Conservation (phyloP, 2,888 invertebrate species). For the Papilio gigon region DNA sequence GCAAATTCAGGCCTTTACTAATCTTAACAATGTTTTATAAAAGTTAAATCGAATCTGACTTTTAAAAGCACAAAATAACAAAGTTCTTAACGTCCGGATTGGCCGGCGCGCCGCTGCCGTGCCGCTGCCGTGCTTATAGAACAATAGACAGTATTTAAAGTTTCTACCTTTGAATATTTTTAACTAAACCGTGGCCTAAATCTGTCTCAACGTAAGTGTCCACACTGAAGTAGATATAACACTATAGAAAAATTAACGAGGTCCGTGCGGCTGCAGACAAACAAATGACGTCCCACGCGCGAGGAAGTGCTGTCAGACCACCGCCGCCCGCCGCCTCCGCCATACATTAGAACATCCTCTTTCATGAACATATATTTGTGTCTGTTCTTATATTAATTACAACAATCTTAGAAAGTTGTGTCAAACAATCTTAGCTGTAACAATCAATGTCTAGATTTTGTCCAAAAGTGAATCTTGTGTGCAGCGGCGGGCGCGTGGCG, state of each 20-base stretch:
- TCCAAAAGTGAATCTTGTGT: background rate
- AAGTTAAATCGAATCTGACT: too few relatives aligned
- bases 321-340: slow-evolving; percentile 9
- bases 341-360: slow-evolving; percentile 11
- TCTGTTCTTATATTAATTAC: background rate
- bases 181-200: background rate
- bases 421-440: background rate
- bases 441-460: background rate
- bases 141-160: background rate
- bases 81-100: too few relatives aligned
- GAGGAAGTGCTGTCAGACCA: slow-evolving; percentile 9
- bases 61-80: too few relatives aligned
- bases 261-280: slow-evolving; percentile 3
- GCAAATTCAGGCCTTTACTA: background rate
- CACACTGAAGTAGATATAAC: background rate
- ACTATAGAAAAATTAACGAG: background rate
- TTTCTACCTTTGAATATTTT: background rate
- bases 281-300: slow-evolving; percentile 12
- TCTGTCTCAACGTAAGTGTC: background rate
- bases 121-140: too few relatives aligned
- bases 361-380: background rate
- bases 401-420: background rate
- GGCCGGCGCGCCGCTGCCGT: too few relatives aligned
- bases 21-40: background rate
- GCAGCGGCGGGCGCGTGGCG: slow-evolving; percentile 67